Conservation (phyloP, 1,140 invertebrate species). For the Sitodiplosis mosellana region DNA sequence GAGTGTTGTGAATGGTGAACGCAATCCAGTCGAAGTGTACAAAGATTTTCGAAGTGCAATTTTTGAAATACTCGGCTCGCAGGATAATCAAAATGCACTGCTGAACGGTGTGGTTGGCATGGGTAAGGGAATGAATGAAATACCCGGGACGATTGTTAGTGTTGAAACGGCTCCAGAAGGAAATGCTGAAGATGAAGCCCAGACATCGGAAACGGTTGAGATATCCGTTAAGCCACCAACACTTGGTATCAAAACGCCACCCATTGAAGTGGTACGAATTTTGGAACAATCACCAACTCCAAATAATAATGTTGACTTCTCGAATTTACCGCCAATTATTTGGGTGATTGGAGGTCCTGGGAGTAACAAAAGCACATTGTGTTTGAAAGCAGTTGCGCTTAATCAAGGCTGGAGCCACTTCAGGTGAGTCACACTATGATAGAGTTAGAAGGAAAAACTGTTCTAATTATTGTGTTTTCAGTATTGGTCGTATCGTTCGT, state of each 20-base stretch:
- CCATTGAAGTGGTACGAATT: neutral
- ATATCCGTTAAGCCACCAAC: slow-evolving; percentile 7
- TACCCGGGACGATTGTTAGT: slow-evolving; percentile 35
- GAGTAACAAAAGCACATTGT: slow-evolving; percentile 52
- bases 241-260: slow-evolving; percentile 9
- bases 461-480: slow-evolving; percentile 14
- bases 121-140: slow-evolving; percentile 30
- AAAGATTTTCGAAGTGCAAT: slow-evolving; percentile 56
- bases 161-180: slow-evolving; percentile 29
- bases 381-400: slow-evolving; percentile 41
- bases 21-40: slow-evolving; percentile 64
- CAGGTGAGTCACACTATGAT: slow-evolving; percentile 21
- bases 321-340: slow-evolving; percentile 38
- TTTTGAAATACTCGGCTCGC: slow-evolving; percentile 44
- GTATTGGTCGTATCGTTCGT: slow-evolving; percentile 48
- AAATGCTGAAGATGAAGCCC: too few species aligned
- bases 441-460: neutral
- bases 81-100: slow-evolving; percentile 39
- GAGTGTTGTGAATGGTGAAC: slow-evolving; percentile 48
- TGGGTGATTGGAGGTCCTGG: slow-evolving; percentile 74
- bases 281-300: slow-evolving; percentile 9
- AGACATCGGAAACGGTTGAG: slow-evolving; percentile 10
- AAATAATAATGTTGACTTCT: slow-evolving; percentile 7
- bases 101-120: slow-evolving; percentile 33
- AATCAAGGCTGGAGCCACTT: slow-evolving; percentile 56